Evolutionary conservation across 2,888 invertebrate genomes (phyloP).

Genomic region (Pecten maximus): DNA sequence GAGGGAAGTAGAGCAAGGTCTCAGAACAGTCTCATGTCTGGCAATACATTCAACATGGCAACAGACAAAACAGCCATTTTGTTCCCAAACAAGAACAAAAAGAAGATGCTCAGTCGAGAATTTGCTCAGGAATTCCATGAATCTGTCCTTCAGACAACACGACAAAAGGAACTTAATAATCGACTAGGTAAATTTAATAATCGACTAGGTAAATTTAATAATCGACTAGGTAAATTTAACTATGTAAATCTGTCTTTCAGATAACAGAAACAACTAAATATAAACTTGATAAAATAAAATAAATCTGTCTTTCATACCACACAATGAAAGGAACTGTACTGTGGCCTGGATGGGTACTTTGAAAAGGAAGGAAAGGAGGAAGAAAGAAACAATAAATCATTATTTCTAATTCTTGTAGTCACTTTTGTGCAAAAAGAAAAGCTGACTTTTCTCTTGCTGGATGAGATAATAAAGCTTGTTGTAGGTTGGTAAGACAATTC

Average conservation of each 20-base stretch:
- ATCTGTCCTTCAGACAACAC: conserved; percentile 81
- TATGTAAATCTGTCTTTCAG: conserved; percentile 37
- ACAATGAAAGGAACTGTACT: too few relatives aligned
- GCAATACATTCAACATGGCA: background rate
- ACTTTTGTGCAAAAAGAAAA: too few relatives aligned
- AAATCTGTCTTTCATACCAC: too few relatives aligned
- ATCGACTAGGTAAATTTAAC: conserved; percentile 60
- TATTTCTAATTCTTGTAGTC: too few relatives aligned
- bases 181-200: conserved; percentile 62
- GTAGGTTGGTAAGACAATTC: too few relatives aligned
- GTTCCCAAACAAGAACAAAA: conserved; percentile 38
- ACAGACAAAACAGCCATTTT: conserved; percentile 35
- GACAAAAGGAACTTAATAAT: conserved; percentile 75
- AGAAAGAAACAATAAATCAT: too few relatives aligned
- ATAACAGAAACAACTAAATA: too few relatives aligned
- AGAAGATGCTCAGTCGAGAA: conserved; percentile 69
- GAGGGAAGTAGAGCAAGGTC: background rate
- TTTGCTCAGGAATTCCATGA: conserved; percentile 83
- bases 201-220: conserved; percentile 61
- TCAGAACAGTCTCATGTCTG: background rate
- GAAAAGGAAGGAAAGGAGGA: too few relatives aligned
- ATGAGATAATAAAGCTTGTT: too few relatives aligned
- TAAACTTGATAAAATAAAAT: too few relatives aligned
- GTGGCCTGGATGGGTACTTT: too few relatives aligned
- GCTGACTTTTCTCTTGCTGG: too few relatives aligned